Conservation (phyloP, 2,797 vertebrate species). For the Vespertilio murinus region DNA sequence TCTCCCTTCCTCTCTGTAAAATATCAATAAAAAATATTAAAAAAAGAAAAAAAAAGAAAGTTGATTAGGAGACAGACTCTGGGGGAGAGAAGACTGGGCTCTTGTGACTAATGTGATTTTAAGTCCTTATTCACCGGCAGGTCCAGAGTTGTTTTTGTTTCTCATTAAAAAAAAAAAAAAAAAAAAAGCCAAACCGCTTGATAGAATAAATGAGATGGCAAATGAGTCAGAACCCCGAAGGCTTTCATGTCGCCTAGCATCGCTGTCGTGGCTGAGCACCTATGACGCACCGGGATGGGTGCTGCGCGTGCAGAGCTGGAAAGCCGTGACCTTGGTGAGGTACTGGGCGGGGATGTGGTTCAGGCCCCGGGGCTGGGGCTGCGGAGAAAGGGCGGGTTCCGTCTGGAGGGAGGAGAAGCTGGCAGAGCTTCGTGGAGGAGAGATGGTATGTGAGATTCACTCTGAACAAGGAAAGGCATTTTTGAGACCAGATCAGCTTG, state of each 20-base stretch:
- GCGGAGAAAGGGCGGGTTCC: background rate
- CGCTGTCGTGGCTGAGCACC: background rate
- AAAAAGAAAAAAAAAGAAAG: background rate
- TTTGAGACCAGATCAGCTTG: background rate
- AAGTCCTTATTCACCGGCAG: background rate
- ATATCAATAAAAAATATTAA: too few relatives aligned
- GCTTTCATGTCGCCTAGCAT: background rate
- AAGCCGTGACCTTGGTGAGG: fast-evolving
- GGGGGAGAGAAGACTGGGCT: background rate
- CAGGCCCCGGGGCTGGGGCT: background rate
- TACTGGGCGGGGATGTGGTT: fast-evolving
- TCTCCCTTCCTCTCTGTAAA: too few relatives aligned
- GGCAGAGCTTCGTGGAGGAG: background rate
- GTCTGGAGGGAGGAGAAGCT: background rate
- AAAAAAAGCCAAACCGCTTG: too few relatives aligned
- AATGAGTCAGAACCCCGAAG: background rate
- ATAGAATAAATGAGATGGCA: background rate
- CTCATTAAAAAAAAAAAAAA: background rate
- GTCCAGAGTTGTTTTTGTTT: background rate
- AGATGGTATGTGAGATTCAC: background rate
- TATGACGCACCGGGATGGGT: fast-evolving
- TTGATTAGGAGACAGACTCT: background rate
- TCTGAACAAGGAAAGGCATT: background rate
- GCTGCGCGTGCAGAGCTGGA: background rate
- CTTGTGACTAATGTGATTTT: background rate